These are phyloP conservation scores for Scrobipalpa costella DNA, from an alignment of 2,888 invertebrate species.

Conservation along the genomic window DNA sequence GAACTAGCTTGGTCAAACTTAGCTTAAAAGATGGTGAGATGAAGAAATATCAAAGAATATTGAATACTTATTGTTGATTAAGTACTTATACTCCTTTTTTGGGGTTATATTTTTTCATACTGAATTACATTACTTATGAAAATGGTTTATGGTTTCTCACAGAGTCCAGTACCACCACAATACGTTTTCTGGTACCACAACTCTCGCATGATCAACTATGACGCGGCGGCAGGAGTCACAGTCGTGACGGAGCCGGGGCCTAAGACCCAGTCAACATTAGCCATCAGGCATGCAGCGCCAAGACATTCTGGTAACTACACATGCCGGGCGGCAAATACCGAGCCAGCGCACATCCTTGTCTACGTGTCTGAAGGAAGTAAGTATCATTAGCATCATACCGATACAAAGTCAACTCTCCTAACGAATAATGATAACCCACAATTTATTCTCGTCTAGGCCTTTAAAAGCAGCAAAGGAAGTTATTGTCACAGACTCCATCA, in stretches of 20 bases:
- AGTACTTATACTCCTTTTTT: too few species aligned
- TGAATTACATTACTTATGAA: background rate
- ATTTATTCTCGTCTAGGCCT: too few species aligned
- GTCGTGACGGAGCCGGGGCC: conserved; percentile 92
- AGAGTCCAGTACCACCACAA: conserved; percentile 96
- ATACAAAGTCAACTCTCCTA: background rate
- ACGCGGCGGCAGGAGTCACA: conserved; percentile 89
- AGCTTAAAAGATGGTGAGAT: too few species aligned
- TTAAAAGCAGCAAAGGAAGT: too few species aligned
- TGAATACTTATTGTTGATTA: too few species aligned
- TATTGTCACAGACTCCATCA: too few species aligned
- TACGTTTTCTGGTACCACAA: conserved; percentile 99
- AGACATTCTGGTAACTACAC: conserved; percentile 95
- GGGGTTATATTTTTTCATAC: conserved; percentile 1
- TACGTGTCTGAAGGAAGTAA: conserved; percentile 93
- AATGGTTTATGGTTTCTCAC: conserved; percentile 50
- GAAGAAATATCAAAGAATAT: too few species aligned
- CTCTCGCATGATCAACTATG: conserved; percentile 96
- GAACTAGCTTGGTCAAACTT: too few species aligned
- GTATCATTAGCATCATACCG: conserved; percentile 34
- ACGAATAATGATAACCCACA: too few species aligned
- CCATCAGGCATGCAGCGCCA: conserved; percentile 90
- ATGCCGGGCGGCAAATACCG: conserved; percentile 93
- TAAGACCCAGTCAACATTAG: conserved; percentile 91
- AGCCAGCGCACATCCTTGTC: conserved; percentile 93